Conservation (phyloP, 1,140 invertebrate genomes). For the Aricia agestis region DNA sequence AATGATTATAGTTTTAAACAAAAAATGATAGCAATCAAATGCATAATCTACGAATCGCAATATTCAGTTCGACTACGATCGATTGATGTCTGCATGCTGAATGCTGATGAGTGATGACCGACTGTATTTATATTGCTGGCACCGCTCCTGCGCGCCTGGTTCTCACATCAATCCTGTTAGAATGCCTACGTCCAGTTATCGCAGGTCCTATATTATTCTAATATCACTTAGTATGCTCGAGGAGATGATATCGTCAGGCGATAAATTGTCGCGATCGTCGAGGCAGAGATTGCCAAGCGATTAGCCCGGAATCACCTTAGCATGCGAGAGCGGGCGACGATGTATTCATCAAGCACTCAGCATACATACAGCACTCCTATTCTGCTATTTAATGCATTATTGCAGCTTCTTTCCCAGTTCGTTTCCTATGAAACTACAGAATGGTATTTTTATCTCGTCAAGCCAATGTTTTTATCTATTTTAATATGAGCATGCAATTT, state of each 20-base stretch:
- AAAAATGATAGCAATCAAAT: too few species aligned
- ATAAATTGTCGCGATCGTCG: slow-evolving; percentile 35
- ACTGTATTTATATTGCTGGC: slow-evolving; percentile 12
- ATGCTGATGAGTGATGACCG: not conserved
- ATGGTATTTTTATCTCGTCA: too few species aligned
- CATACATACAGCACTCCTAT: not conserved
- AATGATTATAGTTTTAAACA: too few species aligned
- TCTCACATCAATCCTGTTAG: slow-evolving; percentile 8
- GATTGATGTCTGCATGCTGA: not conserved
- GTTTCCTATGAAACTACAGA: too few species aligned
- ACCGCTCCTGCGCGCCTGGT: not conserved
- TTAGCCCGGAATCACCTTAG: not conserved
- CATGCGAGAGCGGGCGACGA: not conserved
- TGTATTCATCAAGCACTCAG: not conserved
- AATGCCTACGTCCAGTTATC: slow-evolving; percentile 2
- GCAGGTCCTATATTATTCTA: not conserved
- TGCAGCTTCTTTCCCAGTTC: not conserved
- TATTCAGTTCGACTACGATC: not conserved
- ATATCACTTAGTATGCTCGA: slow-evolving; percentile 28
- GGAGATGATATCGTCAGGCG: slow-evolving; percentile 12
- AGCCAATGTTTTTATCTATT: too few species aligned
- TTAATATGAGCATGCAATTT: too few species aligned
- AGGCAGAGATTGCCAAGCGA: slow-evolving; percentile 8
- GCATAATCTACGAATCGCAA: not conserved
- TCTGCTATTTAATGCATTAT: not conserved